A percentile compares a stretch with the other conserved stretches of the same genome.
phyloP scores from a whole-genome alignment of 2,113 vertebrate species.

The Puntigrus tetrazona region DNA sequence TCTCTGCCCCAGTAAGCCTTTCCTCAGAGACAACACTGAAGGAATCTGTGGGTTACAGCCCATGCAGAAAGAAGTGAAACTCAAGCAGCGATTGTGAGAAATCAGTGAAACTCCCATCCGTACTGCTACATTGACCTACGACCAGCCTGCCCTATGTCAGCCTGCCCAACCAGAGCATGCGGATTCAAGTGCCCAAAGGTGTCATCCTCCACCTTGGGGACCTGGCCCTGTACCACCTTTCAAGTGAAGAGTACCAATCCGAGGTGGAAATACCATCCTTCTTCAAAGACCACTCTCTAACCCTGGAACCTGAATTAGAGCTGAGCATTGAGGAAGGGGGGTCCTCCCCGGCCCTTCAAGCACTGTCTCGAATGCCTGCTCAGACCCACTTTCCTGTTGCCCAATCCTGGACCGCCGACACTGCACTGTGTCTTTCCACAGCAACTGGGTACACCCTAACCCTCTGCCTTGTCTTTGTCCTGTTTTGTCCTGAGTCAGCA shows the following conservation, averaged over 20 bases:
- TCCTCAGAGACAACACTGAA: neutral
- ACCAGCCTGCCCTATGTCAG: neutral
- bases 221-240: neutral
- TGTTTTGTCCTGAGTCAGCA: neutral
- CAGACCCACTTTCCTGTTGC: neutral
- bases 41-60: too few species aligned
- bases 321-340: neutral
- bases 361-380: neutral
- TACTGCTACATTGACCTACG: neutral
- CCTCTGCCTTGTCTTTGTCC: neutral
- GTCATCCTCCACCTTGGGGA: neutral
- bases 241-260: neutral
- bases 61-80: too few species aligned
- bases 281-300: neutral
- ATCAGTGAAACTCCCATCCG: neutral
- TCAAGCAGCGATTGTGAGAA: neutral
- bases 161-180: neutral
- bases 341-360: neutral
- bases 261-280: neutral
- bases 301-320: neutral
- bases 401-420: too few species aligned
- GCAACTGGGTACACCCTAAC: neutral
- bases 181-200: neutral
- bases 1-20: neutral
- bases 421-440: neutral